Base-by-base conservation (phyloP, 2,888 invertebrate species). In the Sarcophaga caerulescens region DNA sequence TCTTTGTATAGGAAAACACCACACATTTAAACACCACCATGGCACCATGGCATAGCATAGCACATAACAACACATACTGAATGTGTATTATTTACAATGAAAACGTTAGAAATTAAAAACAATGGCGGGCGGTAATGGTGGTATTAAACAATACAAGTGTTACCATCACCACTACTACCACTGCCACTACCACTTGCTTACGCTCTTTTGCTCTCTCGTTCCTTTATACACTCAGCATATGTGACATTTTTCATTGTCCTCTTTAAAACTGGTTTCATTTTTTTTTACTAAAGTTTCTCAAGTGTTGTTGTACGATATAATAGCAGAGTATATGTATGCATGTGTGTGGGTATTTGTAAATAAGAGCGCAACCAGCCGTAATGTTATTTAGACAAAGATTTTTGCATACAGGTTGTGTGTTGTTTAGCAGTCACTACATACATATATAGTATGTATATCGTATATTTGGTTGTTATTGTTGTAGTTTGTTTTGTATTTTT, bases 341-440 rank as follows among this genome's bases (percentile, higher is more conserved):
- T 35, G n/a, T 71, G 25, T 79, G 70, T 76, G 75, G 75, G n/a
- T 44, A 44, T 76, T 52, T 76, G 57, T 75, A 68, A 68, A 17
- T 21, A 60, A 17, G 10, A n/a, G 21, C 10, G 63, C 60, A 77
- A 35, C 57, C 65, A 71, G 47, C 59, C 71, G 60, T 65, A 69
- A 45, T 82, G 66, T 79, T 80, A 79, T 84, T 75, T 80, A 84
- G 75, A 84, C 80, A 84, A 79, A 76, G 47, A 52, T 75, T 70
- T 69, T 65, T 52, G 52, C 14, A 14, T 52, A 52, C 52, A 70
- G 45, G 57, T 69, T 79, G 52, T 14, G 17, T 52, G 17, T 52
- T 52, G 17, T 52, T 14, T 47, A 14, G 14, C 47, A 11, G 3
- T 14, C 11, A 47, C 47, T 12, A n/a, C n/a, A n/a, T n/a, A n/a